phyloP scores from a whole-genome alignment of 2,888 invertebrate genomes.

The Adineta ricciae region DNA sequence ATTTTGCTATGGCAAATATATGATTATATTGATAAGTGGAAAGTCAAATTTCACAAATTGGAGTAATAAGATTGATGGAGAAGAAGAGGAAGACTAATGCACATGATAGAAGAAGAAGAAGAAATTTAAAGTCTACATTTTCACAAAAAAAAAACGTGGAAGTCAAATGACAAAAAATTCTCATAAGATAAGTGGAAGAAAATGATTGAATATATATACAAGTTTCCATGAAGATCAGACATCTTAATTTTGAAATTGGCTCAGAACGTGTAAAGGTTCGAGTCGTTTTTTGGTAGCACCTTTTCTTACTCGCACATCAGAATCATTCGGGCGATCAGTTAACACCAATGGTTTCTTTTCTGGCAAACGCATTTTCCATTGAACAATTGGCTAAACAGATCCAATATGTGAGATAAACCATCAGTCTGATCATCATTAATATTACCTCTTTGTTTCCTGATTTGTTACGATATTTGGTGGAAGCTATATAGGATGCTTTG shows the following conservation, averaged over 20 bases:
- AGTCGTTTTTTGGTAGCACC: conserved; percentile 25
- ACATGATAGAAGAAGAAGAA: not conserved
- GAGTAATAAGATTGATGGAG: not conserved
- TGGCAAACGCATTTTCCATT: conserved; percentile 98
- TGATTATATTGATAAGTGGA: not conserved
- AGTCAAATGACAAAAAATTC: not conserved
- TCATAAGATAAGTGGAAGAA: not conserved
- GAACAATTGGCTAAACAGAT: conserved; percentile 71
- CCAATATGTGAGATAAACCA: not conserved
- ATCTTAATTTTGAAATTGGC: conserved; percentile 27
- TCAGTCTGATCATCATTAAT: not conserved
- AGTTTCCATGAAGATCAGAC: not conserved
- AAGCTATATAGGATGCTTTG: conserved; percentile 91
- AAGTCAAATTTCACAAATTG: not conserved
- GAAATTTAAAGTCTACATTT: not conserved
- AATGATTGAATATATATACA: not conserved
- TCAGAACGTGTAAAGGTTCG: conserved; percentile 28
- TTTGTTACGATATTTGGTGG: conserved; percentile 68
- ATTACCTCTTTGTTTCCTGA: conserved; percentile 17
- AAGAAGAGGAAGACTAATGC: not conserved
- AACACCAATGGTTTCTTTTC: conserved; percentile 89
- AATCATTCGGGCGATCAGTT: conserved; percentile 26
- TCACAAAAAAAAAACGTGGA: not conserved
- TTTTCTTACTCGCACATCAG: conserved; percentile 24
- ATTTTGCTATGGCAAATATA: not conserved